These are phyloP conservation scores for Grantiella picta DNA, from an alignment of 2,113 vertebrate genomes.

Conservation along the genomic window DNA sequence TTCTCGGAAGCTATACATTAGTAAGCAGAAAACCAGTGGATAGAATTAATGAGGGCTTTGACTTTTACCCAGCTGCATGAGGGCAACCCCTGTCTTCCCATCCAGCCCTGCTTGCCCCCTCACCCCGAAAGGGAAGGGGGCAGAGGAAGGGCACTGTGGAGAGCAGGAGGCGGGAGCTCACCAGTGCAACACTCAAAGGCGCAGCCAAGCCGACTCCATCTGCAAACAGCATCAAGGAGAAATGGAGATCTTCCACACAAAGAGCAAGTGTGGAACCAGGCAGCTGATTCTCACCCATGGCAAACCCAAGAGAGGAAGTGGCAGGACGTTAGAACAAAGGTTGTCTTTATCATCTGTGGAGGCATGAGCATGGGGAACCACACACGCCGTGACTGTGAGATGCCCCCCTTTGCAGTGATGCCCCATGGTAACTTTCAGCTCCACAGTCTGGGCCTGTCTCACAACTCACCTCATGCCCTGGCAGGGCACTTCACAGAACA, in stretches of 20 bases:
- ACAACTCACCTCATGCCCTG: not conserved
- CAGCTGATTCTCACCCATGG: not conserved
- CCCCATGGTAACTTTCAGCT: not conserved
- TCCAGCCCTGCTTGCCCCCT: not conserved
- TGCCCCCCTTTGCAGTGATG: not conserved
- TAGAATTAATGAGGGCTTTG: not conserved
- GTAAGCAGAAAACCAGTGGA: conserved; percentile 6
- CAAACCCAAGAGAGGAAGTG: conserved; percentile 2
- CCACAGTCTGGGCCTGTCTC: not conserved
- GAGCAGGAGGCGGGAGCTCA: not conserved
- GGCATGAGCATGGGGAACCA: not conserved
- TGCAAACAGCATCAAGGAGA: not conserved
- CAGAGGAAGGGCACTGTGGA: not conserved
- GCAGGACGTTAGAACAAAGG: not conserved
- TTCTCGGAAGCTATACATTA: not conserved
- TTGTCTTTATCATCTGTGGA: not conserved
- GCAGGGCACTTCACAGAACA: not conserved
- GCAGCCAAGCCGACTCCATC: not conserved
- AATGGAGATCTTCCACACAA: not conserved
- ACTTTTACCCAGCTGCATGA: not conserved
- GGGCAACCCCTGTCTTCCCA: not conserved
- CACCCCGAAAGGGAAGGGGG: not conserved
- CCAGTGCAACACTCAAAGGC: not conserved
- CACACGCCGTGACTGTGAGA: not conserved
- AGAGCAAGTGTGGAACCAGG: not conserved